Conservation (phyloP, 2,888 invertebrate genomes). For the Drosophila dives region DNA sequence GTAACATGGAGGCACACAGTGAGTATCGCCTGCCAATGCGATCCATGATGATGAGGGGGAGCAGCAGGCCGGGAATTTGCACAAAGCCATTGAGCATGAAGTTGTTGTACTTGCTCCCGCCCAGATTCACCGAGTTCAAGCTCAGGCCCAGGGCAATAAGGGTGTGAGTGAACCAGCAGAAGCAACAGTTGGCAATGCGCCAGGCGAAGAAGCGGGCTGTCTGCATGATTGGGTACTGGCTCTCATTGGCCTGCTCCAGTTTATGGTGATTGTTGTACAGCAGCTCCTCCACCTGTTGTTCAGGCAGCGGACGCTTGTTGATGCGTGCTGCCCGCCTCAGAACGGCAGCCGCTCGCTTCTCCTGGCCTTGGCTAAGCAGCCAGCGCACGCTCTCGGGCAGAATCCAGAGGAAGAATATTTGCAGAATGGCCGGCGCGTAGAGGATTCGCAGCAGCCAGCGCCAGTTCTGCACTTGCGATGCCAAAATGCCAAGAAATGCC, state of each 20-base stretch:
- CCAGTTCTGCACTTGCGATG: slow-evolving; percentile 90
- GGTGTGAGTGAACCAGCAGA: slow-evolving; percentile 92
- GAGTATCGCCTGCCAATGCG: slow-evolving; percentile 88
- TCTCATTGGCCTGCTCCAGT: slow-evolving; percentile 66
- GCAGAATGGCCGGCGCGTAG: slow-evolving; percentile 89
- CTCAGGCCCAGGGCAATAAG: slow-evolving; percentile 93
- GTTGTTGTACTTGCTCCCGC: slow-evolving; percentile 91
- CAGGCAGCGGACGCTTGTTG: slow-evolving; percentile 84
- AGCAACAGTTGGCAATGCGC: slow-evolving; percentile 87
- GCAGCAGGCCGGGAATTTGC: slow-evolving; percentile 90
- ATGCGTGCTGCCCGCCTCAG: slow-evolving; percentile 87
- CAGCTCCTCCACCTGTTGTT: slow-evolving; percentile 66
- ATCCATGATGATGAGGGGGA: slow-evolving; percentile 88
- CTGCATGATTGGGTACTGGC: slow-evolving; percentile 72
- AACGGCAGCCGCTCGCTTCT: slow-evolving; percentile 86
- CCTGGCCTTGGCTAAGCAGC: slow-evolving; percentile 88
- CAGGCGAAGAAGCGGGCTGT: slow-evolving; percentile 69
- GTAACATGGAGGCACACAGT: slow-evolving; percentile 87
- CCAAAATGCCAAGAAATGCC: slow-evolving; percentile 88
- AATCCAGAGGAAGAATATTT: slow-evolving; percentile 89
- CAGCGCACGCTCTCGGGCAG: slow-evolving; percentile 91
- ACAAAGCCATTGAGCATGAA: slow-evolving; percentile 87
- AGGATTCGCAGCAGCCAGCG: slow-evolving; percentile 88
- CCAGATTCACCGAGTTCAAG: slow-evolving; percentile 90
- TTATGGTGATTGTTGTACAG: slow-evolving; percentile 67